phyloP scores from a whole-genome alignment of 2,113 vertebrate genomes.

The Esox niger region DNA sequence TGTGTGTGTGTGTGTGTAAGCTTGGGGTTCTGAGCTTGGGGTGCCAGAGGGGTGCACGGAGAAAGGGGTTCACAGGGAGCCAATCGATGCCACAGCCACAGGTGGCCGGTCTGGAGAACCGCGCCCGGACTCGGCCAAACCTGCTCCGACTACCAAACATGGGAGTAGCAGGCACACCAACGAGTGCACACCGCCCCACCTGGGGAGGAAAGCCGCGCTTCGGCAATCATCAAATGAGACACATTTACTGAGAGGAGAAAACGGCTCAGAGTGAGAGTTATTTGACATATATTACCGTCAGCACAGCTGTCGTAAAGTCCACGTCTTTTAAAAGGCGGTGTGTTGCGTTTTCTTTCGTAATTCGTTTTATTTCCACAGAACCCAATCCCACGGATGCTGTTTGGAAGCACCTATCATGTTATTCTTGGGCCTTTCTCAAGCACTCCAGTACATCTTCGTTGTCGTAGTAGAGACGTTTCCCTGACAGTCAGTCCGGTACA shows the following conservation, averaged over 20 bases:
- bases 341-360: too few species aligned
- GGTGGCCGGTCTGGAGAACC: constrained; percentile 59
- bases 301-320: too few species aligned
- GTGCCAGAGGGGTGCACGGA: constrained; percentile 1
- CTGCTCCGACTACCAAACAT: constrained; percentile 62
- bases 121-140: constrained; percentile 35
- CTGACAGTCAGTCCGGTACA: constrained; percentile 8
- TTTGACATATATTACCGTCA: too few species aligned
- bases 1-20: constrained; percentile 18
- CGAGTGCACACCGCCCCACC: neutral
- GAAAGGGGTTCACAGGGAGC: constrained; percentile 33
- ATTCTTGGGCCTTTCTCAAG: neutral
- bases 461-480: constrained; percentile 22
- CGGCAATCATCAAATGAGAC: constrained; percentile 24
- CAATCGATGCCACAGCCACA: constrained; percentile 68
- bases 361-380: too few species aligned
- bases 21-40: neutral
- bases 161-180: constrained; percentile 18
- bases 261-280: too few species aligned
- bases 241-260: constrained; percentile 26
- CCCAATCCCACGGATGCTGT: too few species aligned
- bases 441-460: neutral
- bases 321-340: too few species aligned
- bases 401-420: neutral
- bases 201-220: constrained; percentile 14